phyloP scores from a whole-genome alignment of 2,888 invertebrate species.

The Ormyrus labotus region DNA sequence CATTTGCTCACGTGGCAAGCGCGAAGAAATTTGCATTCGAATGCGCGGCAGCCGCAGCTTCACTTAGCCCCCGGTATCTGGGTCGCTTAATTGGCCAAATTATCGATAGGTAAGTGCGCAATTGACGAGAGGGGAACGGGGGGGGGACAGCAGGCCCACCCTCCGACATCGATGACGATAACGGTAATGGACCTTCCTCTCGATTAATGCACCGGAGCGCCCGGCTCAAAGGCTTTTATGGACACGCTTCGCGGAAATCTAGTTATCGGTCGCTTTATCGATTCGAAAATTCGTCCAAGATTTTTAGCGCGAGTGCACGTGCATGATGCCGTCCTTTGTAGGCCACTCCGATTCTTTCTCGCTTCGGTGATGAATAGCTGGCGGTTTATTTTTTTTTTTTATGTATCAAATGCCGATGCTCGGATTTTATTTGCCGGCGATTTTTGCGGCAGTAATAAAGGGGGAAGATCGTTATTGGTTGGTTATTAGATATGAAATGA shows the following conservation, averaged over 20 bases:
- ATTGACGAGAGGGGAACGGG: slow-evolving; percentile 39
- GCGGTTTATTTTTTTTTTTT: too few relatives aligned
- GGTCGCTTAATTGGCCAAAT: slow-evolving; percentile 65
- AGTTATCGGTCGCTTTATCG: slow-evolving; percentile 38
- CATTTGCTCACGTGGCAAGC: slow-evolving; percentile 1
- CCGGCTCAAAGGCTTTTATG: slow-evolving; percentile 47
- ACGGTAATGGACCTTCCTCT: slow-evolving; percentile 68
- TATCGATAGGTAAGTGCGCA: slow-evolving; percentile 62
- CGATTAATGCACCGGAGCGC: slow-evolving; percentile 59
- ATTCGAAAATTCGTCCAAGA: slow-evolving; percentile 39
- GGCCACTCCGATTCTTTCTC: too few relatives aligned
- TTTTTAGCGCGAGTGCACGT: neutral
- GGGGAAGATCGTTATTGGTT: too few relatives aligned
- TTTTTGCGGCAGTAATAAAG: too few relatives aligned
- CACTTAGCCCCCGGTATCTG: slow-evolving; percentile 55
- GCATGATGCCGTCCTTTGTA: too few relatives aligned
- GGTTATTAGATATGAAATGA: too few relatives aligned
- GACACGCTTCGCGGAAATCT: slow-evolving; percentile 41
- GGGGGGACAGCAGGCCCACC: slow-evolving; percentile 23
- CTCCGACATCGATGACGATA: slow-evolving; percentile 63
- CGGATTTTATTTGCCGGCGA: too few relatives aligned
- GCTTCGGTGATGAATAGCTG: too few relatives aligned
- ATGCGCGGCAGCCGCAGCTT: slow-evolving; percentile 49
- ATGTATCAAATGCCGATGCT: too few relatives aligned
- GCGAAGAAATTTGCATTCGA: slow-evolving; percentile 5